Conservation (phyloP, 2,797 vertebrate species). For the Brotula barbata region DNA sequence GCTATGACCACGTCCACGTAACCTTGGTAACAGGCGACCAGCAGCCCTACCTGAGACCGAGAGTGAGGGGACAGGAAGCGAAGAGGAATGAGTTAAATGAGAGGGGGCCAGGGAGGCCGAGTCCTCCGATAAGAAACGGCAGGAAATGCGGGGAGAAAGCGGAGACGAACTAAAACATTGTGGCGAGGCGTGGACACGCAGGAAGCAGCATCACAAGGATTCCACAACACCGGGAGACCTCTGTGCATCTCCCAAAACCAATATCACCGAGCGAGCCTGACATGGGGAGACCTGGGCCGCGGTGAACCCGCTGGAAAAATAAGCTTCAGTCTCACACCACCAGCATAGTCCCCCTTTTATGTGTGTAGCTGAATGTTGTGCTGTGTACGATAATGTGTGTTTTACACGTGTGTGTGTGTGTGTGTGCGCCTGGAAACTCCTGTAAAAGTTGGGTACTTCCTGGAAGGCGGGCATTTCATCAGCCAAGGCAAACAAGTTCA, state of each 20-base stretch:
- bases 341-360: constrained; percentile 3
- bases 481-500: constrained; percentile 63
- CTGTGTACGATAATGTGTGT: constrained; percentile 24
- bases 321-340: constrained; percentile 8
- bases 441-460: constrained; percentile 55
- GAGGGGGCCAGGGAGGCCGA: background rate
- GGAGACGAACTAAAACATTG: constrained; percentile 18
- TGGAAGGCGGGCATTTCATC: constrained; percentile 31
- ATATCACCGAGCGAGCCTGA: constrained; percentile 43
- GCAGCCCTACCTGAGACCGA: constrained; percentile 85
- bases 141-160: constrained; percentile 28
- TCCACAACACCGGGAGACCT: constrained; percentile 19
- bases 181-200: constrained; percentile 40
- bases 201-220: constrained; percentile 8
- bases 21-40: constrained; percentile 94
- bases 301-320: constrained; percentile 39
- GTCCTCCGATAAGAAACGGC: constrained; percentile 33
- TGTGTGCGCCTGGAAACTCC: constrained; percentile 52
- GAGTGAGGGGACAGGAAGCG: background rate
- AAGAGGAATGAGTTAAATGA: background rate
- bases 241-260: constrained; percentile 37
- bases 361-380: constrained; percentile 36
- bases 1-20: constrained; percentile 92
- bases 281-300: constrained; percentile 32
- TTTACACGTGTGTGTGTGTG: background rate